A percentile compares a stretch with the other conserved stretches of the same genome.
Evolutionary conservation across 2,797 vertebrate genomes (phyloP).

Genomic region (Erithacus rubecula): DNA sequence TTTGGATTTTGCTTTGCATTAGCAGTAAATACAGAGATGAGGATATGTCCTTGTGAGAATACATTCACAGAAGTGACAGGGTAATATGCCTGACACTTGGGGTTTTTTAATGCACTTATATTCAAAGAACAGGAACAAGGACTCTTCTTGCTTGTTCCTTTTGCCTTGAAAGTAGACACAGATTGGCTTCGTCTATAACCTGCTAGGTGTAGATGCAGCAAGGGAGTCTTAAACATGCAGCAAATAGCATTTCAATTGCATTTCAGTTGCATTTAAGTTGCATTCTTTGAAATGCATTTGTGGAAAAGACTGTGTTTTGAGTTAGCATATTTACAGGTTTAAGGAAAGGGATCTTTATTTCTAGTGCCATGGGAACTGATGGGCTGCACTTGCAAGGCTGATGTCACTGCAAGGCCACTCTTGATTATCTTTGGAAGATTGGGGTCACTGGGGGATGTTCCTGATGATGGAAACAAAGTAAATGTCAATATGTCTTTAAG

Average conservation of each 20-base stretch:
- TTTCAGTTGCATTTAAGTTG: not conserved
- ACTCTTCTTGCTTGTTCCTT: not conserved
- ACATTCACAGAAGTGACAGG: not conserved
- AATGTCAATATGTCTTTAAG: not conserved
- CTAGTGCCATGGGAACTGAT: not conserved
- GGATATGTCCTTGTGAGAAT: not conserved
- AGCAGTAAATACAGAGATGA: not conserved
- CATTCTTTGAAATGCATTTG: not conserved
- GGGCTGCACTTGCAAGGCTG: not conserved
- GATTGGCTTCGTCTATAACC: not conserved
- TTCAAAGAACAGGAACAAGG: not conserved
- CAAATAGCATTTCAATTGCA: not conserved
- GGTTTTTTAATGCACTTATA: not conserved
- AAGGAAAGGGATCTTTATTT: not conserved
- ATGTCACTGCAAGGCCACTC: not conserved
- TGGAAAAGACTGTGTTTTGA: not conserved
- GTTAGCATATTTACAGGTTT: not conserved
- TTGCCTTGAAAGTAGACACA: not conserved
- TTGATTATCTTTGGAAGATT: not conserved
- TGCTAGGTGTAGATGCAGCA: not conserved
- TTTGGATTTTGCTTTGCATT: slow-evolving; percentile 11
- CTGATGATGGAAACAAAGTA: not conserved
- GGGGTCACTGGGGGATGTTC: not conserved
- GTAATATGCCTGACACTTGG: not conserved
- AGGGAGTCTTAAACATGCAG: not conserved